A percentile compares a stretch with the other conserved stretches of the same genome.
Evolutionary conservation across 2,888 invertebrate species (phyloP).

Genomic region (Pogonocherus hispidulus): DNA sequence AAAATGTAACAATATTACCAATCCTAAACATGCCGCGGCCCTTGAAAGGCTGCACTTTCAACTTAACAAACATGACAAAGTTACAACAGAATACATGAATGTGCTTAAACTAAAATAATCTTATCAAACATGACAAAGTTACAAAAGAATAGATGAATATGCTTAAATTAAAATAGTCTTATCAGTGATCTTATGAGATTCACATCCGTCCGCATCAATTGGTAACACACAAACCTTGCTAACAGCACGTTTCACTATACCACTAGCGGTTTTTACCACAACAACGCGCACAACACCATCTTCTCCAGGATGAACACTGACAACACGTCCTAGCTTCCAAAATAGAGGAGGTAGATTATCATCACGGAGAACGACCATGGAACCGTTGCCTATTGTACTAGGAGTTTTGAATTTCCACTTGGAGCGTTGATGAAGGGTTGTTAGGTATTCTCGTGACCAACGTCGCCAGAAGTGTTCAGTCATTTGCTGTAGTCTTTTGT

Average conservation of each 20-base stretch:
- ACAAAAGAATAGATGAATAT: no score
- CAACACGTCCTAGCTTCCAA: slow-evolving; percentile 8
- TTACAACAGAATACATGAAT: no score
- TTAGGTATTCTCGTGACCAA: background rate
- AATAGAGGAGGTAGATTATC: background rate
- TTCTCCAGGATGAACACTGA: slow-evolving; percentile 11
- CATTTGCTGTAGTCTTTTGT: background rate
- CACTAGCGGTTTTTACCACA: background rate
- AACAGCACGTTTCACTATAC: slow-evolving; percentile 6
- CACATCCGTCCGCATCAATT: background rate
- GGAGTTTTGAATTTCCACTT: background rate
- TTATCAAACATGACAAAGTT: no score
- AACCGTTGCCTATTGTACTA: background rate
- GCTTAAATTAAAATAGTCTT: no score
- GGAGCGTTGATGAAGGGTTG: background rate
- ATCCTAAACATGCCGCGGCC: no score
- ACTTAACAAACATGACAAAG: no score
- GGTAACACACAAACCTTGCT: background rate
- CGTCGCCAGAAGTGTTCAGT: background rate
- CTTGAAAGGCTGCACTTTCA: no score
- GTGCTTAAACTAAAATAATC: no score
- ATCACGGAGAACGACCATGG: background rate
- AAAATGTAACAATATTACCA: no score
- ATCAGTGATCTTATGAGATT: no score
- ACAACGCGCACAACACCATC: slow-evolving; percentile 23